Conservation (phyloP, 2,888 invertebrate species). For the Drosophila limbata region DNA sequence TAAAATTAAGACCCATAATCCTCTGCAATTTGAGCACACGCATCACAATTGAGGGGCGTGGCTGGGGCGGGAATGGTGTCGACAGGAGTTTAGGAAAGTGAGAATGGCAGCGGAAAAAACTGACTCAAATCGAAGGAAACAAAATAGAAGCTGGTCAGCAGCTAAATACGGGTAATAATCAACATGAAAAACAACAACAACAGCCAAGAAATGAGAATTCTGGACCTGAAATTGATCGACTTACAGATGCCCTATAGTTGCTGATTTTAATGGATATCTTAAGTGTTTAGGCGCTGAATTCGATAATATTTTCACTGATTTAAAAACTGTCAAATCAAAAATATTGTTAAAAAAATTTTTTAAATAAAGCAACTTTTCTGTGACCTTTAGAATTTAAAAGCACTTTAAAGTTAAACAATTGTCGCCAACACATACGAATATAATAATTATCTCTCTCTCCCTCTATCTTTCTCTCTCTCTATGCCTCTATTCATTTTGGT, state of each 20-base stretch:
- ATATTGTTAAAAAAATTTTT: not conserved
- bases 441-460: conserved; percentile 10
- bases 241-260: conserved; percentile 7
- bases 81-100: not conserved
- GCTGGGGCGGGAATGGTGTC: not conserved
- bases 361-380: not conserved
- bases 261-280: not conserved
- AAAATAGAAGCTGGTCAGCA: conserved; percentile 38
- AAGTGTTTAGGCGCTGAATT: not conserved
- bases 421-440: conserved; percentile 22
- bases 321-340: not conserved
- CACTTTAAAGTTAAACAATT: conserved; percentile 58
- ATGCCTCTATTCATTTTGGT: conserved; percentile 46
- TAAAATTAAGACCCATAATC: conserved; percentile 80
- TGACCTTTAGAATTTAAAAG: conserved; percentile 50
- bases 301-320: too few relatives aligned
- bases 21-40: conserved; percentile 72
- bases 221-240: not conserved
- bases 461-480: not conserved
- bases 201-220: conserved; percentile 15
- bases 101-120: conserved; percentile 16
- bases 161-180: conserved; percentile 48
- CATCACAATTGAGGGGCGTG: conserved; percentile 28
- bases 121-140: conserved; percentile 5
- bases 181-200: conserved; percentile 31